Conservation (phyloP, 2,888 invertebrate species). For the Rotaria socialis region DNA sequence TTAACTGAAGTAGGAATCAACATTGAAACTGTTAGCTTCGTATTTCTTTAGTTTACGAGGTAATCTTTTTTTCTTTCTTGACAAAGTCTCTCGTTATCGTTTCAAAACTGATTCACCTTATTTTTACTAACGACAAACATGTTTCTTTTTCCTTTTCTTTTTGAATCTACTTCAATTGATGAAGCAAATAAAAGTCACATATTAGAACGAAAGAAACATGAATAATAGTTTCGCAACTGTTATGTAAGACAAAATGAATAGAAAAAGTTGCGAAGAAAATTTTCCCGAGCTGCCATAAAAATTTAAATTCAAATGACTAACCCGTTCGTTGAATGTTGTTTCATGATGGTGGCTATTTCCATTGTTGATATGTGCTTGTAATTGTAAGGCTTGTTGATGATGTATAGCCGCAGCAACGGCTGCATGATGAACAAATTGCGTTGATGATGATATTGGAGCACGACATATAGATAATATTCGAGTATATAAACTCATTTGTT, state of each 20-base stretch:
- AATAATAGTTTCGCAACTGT: not conserved
- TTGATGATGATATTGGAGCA: not conserved
- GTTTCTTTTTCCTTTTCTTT: no score
- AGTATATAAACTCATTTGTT: not conserved
- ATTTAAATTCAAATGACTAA: not conserved
- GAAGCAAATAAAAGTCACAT: not conserved
- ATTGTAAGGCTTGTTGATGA: not conserved
- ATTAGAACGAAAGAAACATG: not conserved
- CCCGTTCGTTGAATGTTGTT: not conserved
- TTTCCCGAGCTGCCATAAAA: no score
- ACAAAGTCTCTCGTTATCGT: no score
- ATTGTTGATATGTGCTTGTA: not conserved
- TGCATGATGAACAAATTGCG: not conserved
- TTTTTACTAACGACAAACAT: no score
- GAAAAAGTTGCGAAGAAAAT: no score
- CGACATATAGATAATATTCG: constrained; percentile 25
- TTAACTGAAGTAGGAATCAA: not conserved
- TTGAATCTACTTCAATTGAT: not conserved
- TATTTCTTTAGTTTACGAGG: no score
- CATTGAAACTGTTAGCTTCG: no score
- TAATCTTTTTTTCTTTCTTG: no score
- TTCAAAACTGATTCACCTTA: no score
- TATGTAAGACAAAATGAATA: not conserved
- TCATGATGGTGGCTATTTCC: not conserved
- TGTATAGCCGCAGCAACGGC: not conserved